Evolutionary conservation across 2,113 vertebrate species (phyloP).

Genomic region (Cochlearius cochlearius): DNA sequence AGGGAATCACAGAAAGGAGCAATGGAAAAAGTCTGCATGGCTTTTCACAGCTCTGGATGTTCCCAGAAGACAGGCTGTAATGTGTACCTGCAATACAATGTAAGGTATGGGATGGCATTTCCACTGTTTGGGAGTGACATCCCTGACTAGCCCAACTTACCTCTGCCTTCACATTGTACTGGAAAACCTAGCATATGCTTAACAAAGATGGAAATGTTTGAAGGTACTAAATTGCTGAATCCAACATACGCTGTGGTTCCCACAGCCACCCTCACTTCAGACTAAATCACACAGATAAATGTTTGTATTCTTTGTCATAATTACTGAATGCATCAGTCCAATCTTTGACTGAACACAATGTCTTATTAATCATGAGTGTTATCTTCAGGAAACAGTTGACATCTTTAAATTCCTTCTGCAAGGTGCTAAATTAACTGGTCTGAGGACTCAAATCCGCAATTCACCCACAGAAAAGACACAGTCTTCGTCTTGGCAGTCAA

Average conservation of each 20-base stretch:
- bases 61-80: neutral
- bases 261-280: neutral
- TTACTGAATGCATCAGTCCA: neutral
- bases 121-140: neutral
- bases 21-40: neutral
- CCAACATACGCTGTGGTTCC: neutral
- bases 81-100: neutral
- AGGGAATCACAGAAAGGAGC: neutral
- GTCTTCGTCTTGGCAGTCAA: neutral
- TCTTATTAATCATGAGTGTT: neutral
- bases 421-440: neutral
- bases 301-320: neutral
- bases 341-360: neutral
- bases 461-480: constrained; percentile 1
- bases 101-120: neutral
- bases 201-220: neutral
- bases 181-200: neutral
- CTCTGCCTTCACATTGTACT: neutral
- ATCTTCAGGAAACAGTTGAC: neutral
- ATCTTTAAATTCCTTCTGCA: neutral
- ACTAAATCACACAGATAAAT: neutral
- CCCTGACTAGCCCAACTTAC: neutral
- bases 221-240: neutral
- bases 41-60: neutral
- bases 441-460: neutral